phyloP scores from a whole-genome alignment of 2,113 vertebrate species.

The Odontophorus gujanensis region DNA sequence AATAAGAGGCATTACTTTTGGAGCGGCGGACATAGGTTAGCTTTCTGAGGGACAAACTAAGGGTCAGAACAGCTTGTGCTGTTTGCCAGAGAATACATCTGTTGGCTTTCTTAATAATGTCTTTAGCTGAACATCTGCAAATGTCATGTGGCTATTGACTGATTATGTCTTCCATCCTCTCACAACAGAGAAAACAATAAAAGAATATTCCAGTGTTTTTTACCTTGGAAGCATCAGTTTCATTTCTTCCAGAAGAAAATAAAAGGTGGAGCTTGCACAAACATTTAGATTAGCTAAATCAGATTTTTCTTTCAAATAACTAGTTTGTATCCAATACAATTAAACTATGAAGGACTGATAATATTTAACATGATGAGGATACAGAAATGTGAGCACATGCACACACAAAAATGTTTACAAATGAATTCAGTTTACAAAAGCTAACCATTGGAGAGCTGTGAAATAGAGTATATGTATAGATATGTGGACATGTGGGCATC shows the following conservation, averaged over 20 bases:
- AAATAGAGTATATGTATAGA: not conserved
- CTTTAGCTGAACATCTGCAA: conserved; percentile 63
- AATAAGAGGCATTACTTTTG: not conserved
- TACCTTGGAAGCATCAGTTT: not conserved
- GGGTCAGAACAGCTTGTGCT: not conserved
- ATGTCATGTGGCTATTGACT: not conserved
- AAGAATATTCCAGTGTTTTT: not conserved
- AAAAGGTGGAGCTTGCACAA: not conserved
- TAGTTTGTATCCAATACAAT: not conserved
- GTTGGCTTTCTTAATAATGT: conserved; percentile 28
- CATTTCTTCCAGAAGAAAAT: not conserved
- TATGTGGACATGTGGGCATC: not conserved
- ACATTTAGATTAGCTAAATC: not conserved
- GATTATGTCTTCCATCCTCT: not conserved
- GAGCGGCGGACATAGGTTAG: not conserved
- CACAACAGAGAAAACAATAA: conserved; percentile 15
- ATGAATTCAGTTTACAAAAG: not conserved
- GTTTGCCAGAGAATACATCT: conserved; percentile 41
- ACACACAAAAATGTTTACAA: not conserved
- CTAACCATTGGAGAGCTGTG: not conserved
- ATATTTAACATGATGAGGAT: not conserved
- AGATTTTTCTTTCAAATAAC: not conserved
- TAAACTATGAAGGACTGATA: not conserved
- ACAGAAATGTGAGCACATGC: not conserved
- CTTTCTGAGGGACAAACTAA: conserved; percentile 57